Base-by-base conservation (phyloP, 2,888 invertebrate genomes). In the Didymodactylos carnosus region DNA sequence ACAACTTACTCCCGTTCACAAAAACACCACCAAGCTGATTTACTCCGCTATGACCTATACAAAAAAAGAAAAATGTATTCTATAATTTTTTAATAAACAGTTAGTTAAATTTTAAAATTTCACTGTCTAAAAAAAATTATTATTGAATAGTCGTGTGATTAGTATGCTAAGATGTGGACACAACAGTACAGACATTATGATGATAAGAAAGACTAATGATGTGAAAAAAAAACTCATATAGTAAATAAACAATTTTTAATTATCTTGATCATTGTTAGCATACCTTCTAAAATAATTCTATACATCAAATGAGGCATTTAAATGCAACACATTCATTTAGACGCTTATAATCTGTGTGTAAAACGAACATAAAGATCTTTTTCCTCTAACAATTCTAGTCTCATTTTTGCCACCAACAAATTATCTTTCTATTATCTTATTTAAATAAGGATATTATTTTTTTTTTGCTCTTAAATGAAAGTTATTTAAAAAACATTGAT, bases 1-100 rank as follows among this genome's bases (percentile, higher is more conserved):
- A n/a, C n/a, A n/a, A n/a, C n/a, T n/a, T n/a, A n/a, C n/a, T n/a
- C n/a, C 76, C 76, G 43, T 76, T 76, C 11, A 76, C 76, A 39
- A 76, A 76, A 25, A 76, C 73, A 23, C 76, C 76, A n/a, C 76
- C 76, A 6, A 76, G 39, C 41, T 76, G 75, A 40, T 76, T 76
- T 14, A 76, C 73, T 14, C 76, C 74, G 27, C 76, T 76, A 39
- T 76, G 76, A 11, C 76, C 76, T 76, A 69, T 6, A 39, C 29
- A 25, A 13, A 23, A 23, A 49, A 10, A 49, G 11, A 49, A 2
- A 3, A 23, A 49, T 43, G 19, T 2, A 49, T 23, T 43, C 4
- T 19, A 43, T 43, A 4, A n/a, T n/a, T n/a, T n/a, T n/a, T n/a
- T n/a, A n/a, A n/a, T n/a, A n/a, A n/a, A n/a, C n/a, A n/a, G n/a